phyloP scores from a whole-genome alignment of 1,140 invertebrate genomes.

The Mizuhopecten yessoensis region DNA sequence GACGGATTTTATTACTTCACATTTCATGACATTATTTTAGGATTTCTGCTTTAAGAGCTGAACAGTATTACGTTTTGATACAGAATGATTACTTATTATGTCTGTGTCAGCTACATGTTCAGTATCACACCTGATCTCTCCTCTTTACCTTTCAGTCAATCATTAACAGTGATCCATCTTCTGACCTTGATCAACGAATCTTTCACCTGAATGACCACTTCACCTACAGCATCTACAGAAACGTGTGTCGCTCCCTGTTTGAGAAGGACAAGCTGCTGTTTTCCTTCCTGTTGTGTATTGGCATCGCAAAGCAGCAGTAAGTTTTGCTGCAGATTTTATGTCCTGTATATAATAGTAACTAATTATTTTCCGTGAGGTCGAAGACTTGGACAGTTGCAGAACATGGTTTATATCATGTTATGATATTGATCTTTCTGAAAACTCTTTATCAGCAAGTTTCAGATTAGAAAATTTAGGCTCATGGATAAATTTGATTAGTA shows the following conservation, averaged over 20 bases:
- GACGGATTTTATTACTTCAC: too few species aligned
- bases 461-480: background rate
- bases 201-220: conserved; percentile 81
- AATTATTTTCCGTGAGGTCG: too few species aligned
- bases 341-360: too few species aligned
- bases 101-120: too few species aligned
- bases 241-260: conserved; percentile 83
- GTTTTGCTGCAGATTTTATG: too few species aligned
- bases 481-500: too few species aligned
- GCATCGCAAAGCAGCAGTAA: conserved; percentile 80
- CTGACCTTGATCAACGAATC: conserved; percentile 78
- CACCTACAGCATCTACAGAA: conserved; percentile 83
- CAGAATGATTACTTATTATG: too few species aligned
- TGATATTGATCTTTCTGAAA: background rate
- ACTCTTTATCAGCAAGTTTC: too few species aligned
- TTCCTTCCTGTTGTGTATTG: conserved; percentile 83
- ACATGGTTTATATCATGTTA: conserved; percentile 12
- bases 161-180: conserved; percentile 77
- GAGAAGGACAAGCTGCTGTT: conserved; percentile 84
- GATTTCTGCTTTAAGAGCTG: too few species aligned
- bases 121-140: background rate
- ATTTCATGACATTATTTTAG: too few species aligned
- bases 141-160: conserved; percentile 80
- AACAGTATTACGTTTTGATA: too few species aligned
- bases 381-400: background rate